Base-by-base conservation (phyloP, 2,888 invertebrate genomes). In the Hypercompe scribonia region DNA sequence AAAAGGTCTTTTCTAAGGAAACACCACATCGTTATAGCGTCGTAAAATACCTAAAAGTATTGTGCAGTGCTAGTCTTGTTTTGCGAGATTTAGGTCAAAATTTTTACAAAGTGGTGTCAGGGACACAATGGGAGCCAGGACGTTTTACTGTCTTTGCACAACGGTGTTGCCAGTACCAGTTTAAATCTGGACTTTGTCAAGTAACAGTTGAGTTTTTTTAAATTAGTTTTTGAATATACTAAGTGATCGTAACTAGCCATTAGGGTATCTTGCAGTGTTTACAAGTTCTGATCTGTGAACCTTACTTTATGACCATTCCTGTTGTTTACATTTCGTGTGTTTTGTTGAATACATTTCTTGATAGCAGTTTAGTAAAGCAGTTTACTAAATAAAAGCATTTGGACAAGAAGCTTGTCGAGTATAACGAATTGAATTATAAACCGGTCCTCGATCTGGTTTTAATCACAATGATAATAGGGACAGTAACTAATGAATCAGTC, bases 21-120 rank as follows among this genome's bases (percentile, higher is more conserved):
- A 94, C 94, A 94, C 94, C 95, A 94, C 95, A 94, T 95, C 95
- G 95, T 95, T 95, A 95, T 94, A 89, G 92, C 92, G 89, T 93
- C 93, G 92, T 95, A 95, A 95, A 95, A 91, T 92, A 93, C n/a
- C n/a, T n/a, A n/a, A n/a, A n/a, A 91, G 92, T 92, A 94, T 94
- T 95, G 95, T 94, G 91, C 90, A 92, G 89, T 88, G 83, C 87
- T 86, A 91, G 92, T 94, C 94, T 95, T 94, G 94, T 95, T 95
- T 94, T 90, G 93, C 91, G 87, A 92, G 94, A 95, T 95, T 94
- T 95, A 90, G 95, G 94, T 94, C 95, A 94, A 92, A 80, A 93
- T 93, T 94, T 95, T 95, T 94, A 94, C 92, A 94, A 92, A 90
- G 91, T 93, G 94, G 93, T 93, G 93, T 94, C 92, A 90, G 87